phyloP scores from a whole-genome alignment of 2,113 vertebrate genomes.

The Alaudala cheleensis region DNA sequence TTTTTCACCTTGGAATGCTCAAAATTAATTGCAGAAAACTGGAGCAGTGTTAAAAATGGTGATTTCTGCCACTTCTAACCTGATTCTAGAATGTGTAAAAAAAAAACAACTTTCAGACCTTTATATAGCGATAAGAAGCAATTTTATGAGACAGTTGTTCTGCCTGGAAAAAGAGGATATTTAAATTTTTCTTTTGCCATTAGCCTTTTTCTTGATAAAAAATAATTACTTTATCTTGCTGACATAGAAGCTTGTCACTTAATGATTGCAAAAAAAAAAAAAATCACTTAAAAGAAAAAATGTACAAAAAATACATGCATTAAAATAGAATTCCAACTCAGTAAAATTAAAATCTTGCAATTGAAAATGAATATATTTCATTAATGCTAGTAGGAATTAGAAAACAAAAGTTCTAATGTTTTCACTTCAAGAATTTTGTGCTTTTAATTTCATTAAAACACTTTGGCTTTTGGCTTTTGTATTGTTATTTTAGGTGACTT shows the following conservation, averaged over 20 bases:
- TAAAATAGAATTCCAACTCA: not conserved
- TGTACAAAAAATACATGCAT: not conserved
- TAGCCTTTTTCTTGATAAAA: slow-evolving; percentile 34
- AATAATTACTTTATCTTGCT: slow-evolving; percentile 3
- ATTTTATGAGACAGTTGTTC: not conserved
- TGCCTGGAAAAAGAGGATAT: not conserved
- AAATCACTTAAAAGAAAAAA: not conserved
- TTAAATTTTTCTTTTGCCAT: not conserved
- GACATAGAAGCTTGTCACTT: not conserved
- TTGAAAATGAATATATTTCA: slow-evolving; percentile 1
- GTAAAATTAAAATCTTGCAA: not conserved
- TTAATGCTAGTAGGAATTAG: not conserved
- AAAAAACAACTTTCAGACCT: not conserved
- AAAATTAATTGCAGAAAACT: not conserved
- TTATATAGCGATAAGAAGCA: not conserved
- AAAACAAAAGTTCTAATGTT: not conserved
- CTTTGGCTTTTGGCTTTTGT: not conserved
- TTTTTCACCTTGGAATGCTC: not conserved
- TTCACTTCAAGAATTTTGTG: not conserved
- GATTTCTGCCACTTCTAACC: not conserved
- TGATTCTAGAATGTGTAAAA: not conserved
- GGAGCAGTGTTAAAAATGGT: not conserved
- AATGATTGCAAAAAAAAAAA: not conserved
- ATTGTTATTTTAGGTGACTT: not conserved
- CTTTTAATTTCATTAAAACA: not conserved